Evolutionary conservation across 2,888 invertebrate genomes (phyloP), one percentile per base, ranked within the genome.

Genomic region (Erebia palarica): DNA sequence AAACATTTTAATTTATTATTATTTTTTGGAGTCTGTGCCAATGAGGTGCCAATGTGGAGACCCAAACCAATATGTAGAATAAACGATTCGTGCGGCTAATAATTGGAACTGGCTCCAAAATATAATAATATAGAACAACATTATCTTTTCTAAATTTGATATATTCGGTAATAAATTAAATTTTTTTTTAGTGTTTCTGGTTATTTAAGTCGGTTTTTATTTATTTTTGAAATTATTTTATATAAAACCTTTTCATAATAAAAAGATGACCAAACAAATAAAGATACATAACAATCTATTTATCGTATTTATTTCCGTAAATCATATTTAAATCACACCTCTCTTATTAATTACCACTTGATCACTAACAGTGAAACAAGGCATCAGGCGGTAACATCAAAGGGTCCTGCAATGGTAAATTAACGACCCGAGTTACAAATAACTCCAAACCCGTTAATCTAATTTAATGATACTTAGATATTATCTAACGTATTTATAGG

Each of bases 401-500:
- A 84, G 57, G 82, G 77, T 72, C 68, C 74, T 72, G 75, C 88
- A 90, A 90, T 87, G 81, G 88, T 90, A 36, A 36, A 89, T 90
- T 86, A 89, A 84, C 82, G 79, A 76, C 49, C 76, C 82, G 75
- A 78, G 81, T 86, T 83, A 91, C 86, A 86, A 88, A 90, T 85
- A 84, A 79, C 80, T 82, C 71, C 78, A 81, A 85, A 84, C 79
- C 80, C 84, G 83, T 81, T 87, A 86, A 88, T 87, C 87, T 88
- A 88, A 90, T 89, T 87, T 84, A 77, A 75, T 79, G 77, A 76
- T 68, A 71, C 68, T 66, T 27, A 61, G 71, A 73, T 73, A 66
- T 58, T 58, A 71, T 73, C 68, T 14, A 14, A 13, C 16, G 61
- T 18, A 61, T 47, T 47, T 42, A 16, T 13, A 27, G 13, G 57